These are phyloP conservation scores for Macropus fuliginosus DNA, from an alignment of 2,797 vertebrate species.

Conservation along the genomic window DNA sequence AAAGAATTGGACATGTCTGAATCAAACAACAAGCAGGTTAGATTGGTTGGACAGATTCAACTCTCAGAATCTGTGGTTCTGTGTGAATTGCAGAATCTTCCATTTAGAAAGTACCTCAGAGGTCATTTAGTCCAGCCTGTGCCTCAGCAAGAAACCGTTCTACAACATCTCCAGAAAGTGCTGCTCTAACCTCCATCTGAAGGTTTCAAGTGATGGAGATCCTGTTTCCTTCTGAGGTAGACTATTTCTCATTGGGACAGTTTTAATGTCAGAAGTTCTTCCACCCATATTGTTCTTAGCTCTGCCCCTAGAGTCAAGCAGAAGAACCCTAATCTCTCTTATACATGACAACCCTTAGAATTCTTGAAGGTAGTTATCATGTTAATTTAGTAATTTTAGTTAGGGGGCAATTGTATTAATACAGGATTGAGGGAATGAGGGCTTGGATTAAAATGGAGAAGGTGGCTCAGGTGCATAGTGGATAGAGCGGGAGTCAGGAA, in stretches of 20 bases:
- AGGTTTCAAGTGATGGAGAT: not conserved
- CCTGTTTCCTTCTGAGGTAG: not conserved
- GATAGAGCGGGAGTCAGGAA: not conserved
- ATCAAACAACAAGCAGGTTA: not conserved
- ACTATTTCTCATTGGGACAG: not conserved
- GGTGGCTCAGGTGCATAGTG: not conserved
- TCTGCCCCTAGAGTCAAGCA: not conserved
- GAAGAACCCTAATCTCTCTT: not conserved
- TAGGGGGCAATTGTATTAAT: not conserved
- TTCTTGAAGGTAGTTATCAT: not conserved
- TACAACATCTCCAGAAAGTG: not conserved
- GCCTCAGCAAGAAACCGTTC: not conserved
- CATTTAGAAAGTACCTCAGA: not conserved
- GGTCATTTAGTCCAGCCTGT: not conserved
- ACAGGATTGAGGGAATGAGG: not conserved
- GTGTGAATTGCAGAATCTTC: not conserved
- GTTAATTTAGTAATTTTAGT: not conserved
- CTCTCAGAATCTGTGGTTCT: not conserved
- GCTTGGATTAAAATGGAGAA: not conserved
- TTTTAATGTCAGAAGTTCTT: not conserved
- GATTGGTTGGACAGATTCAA: not conserved
- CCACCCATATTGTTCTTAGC: not conserved
- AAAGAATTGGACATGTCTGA: no score
- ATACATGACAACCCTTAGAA: not conserved
- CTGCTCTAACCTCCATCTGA: not conserved